Evolutionary conservation across 2,113 vertebrate genomes (phyloP), one percentile per base, ranked within the genome.

Genomic region (Ailuropoda melanoleuca): DNA sequence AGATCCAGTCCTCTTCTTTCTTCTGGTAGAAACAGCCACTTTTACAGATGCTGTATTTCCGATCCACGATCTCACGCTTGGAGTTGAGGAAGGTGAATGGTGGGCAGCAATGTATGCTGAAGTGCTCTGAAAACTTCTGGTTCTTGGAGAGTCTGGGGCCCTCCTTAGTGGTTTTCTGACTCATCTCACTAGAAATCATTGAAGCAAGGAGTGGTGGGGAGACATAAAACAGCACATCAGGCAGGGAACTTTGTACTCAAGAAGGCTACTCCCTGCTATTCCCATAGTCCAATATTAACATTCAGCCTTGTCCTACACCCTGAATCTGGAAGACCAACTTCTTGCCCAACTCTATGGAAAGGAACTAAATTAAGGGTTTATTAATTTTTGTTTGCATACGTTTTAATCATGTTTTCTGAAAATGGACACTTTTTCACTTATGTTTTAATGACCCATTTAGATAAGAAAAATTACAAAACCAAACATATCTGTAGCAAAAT

Each of bases 61-160:
- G 96, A 1, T 98, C 98, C 96, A 98, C 98, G 0, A 97, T 97
- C 97, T 98, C 98, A 0, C 97, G 97, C 29, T 98, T 98, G 95
- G 98, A 98, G 93, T 98, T 98, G 98, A 98, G 98, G 94, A 98
- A 98, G 68, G 98, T 98, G 95, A 98, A 98, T 0, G 98, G 98
- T 2, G 98, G 98, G 94, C 98, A 98, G 90, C 98, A 98, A 9
- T 37, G 98, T 18, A 98, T 98, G 90, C 74, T 97, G 95, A 98
- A 98, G 93, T 98, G 98, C 80, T 98, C 98, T 0, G 98, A 97
- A 11, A 98, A 95, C 97, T 50, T 96, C 88, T 98, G 98, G 97
- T 98, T 98, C 95, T 98, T 98, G 95, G 98, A 98, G 96, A 98
- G 98, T 24, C 97, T 21, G 93, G 97, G 98, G 48, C 98, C 98